Conservation (phyloP, 2,113 vertebrate species). For the Mellivora capensis region DNA sequence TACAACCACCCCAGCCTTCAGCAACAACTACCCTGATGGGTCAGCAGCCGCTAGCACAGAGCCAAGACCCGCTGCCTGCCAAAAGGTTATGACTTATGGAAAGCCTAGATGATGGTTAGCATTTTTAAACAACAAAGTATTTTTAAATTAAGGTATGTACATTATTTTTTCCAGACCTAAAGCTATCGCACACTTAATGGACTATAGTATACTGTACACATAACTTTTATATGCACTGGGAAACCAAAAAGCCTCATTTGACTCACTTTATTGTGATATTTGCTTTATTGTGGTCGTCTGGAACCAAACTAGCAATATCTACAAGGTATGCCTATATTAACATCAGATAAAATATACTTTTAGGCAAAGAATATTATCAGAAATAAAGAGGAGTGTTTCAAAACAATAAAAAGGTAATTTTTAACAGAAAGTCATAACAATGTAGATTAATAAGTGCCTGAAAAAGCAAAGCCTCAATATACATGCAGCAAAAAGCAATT, state of each 20-base stretch:
- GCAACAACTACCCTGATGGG: background rate
- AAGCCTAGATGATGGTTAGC: background rate
- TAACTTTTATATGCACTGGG: background rate
- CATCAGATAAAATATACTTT: background rate
- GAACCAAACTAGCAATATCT: background rate
- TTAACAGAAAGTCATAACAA: background rate
- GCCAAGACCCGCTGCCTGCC: background rate
- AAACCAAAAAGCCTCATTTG: background rate
- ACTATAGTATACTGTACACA: background rate
- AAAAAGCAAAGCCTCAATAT: background rate
- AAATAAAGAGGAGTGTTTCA: background rate
- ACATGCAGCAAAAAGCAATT: background rate
- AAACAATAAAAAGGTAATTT: background rate
- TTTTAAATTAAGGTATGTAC: background rate
- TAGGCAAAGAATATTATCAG: background rate
- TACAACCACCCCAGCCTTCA: background rate
- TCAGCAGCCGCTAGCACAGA: background rate
- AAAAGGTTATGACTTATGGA: background rate
- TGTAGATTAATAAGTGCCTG: background rate
- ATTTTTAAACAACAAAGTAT: background rate
- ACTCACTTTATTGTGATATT: background rate
- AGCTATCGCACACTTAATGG: background rate
- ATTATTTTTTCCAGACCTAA: background rate
- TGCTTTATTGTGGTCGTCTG: background rate
- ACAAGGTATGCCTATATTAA: background rate